Percentiles rank a stretch among this genome's conserved stretches.
These are phyloP conservation scores for Zaprionus africanus DNA, from an alignment of 1,140 invertebrate species.

Conservation along the genomic window DNA sequence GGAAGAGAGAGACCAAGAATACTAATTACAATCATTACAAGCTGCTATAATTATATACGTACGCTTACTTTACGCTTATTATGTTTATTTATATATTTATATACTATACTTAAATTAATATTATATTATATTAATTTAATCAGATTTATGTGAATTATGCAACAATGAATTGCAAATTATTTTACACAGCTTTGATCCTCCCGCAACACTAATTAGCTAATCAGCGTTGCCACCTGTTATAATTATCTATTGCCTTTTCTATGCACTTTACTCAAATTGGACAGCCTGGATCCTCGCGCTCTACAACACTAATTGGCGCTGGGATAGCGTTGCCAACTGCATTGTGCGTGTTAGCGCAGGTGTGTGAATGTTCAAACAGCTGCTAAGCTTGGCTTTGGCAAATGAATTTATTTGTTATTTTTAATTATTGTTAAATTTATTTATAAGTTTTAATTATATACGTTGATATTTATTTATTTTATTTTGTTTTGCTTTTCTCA, in stretches of 20 bases:
- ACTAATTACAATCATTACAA: neutral
- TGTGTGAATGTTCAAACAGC: neutral
- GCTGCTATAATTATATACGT: neutral
- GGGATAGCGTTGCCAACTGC: neutral
- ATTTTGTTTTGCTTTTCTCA: conserved; percentile 25
- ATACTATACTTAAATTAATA: too few species aligned
- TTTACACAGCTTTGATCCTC: neutral
- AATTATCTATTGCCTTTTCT: neutral
- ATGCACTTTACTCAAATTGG: neutral
- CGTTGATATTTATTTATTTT: neutral
- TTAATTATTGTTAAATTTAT: neutral
- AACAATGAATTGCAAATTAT: neutral
- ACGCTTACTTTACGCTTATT: neutral
- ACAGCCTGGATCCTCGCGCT: neutral
- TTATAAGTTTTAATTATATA: neutral
- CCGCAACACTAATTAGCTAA: neutral
- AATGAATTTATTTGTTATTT: too few species aligned
- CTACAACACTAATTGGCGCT: neutral
- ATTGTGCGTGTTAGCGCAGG: neutral
- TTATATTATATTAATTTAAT: too few species aligned
- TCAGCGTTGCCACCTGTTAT: neutral
- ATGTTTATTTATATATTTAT: neutral
- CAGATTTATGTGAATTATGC: neutral
- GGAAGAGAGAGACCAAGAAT: neutral
- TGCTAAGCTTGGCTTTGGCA: neutral